These are phyloP conservation scores for Gryllus bimaculatus DNA, from an alignment of 1,140 invertebrate species.

Conservation along the genomic window DNA sequence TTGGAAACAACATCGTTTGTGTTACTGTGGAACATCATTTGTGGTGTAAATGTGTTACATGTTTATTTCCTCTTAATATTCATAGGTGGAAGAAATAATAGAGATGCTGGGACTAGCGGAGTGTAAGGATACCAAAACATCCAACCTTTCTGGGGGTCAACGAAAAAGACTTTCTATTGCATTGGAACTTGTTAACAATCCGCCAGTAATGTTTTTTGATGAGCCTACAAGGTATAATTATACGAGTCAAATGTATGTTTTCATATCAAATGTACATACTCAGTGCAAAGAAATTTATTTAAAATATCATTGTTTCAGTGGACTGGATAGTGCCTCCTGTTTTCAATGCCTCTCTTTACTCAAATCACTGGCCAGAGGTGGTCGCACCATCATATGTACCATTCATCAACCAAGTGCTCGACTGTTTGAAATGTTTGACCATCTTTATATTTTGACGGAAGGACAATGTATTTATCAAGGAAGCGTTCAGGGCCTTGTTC, in stretches of 20 bases:
- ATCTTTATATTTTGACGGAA: slow-evolving; percentile 47
- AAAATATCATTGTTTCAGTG: slow-evolving; percentile 41
- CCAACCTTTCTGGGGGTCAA: slow-evolving; percentile 83
- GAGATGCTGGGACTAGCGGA: slow-evolving; percentile 65
- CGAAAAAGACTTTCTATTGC: slow-evolving; percentile 86
- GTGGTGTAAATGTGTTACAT: not conserved
- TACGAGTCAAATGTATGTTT: too few relatives aligned
- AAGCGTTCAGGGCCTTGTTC: slow-evolving; percentile 37
- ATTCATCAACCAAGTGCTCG: slow-evolving; percentile 77
- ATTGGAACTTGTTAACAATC: slow-evolving; percentile 76
- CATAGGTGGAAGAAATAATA: slow-evolving; percentile 66
- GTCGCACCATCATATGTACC: slow-evolving; percentile 68
- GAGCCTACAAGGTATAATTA: slow-evolving; percentile 67
- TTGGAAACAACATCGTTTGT: too few relatives aligned
- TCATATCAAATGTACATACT: too few relatives aligned
- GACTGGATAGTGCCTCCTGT: slow-evolving; percentile 63
- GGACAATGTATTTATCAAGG: slow-evolving; percentile 51
- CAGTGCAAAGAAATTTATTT: too few relatives aligned
- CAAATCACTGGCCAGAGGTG: slow-evolving; percentile 47
- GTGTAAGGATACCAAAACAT: slow-evolving; percentile 66
- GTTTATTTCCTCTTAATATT: not conserved
- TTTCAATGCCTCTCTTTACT: slow-evolving; percentile 54
- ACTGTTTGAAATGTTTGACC: slow-evolving; percentile 66
- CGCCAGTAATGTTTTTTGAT: slow-evolving; percentile 94
- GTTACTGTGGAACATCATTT: not conserved